Evolutionary conservation across 2,113 vertebrate genomes (phyloP).

Genomic region (Lates calcarifer): DNA sequence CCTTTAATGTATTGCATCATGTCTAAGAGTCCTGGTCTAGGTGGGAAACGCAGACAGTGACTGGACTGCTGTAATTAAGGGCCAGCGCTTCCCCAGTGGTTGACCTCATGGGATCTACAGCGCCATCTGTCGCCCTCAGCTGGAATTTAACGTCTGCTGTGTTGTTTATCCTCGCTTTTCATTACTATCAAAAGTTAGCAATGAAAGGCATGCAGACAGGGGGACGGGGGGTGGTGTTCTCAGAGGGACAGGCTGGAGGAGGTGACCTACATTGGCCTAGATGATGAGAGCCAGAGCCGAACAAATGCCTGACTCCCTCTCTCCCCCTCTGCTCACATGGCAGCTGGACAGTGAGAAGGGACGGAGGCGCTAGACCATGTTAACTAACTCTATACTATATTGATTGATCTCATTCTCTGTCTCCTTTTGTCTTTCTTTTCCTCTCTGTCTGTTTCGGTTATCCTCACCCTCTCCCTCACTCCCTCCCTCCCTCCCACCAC

Average conservation of each 20-base stretch:
- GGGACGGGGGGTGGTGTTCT: conserved; percentile 53
- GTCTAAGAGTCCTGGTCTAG: background rate
- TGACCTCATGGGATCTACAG: conserved; percentile 54
- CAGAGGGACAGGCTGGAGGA: conserved; percentile 63
- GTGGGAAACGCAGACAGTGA: conserved; percentile 29
- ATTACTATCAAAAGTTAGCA: conserved; percentile 75
- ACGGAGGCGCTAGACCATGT: conserved; percentile 38
- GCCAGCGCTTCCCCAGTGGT: conserved; percentile 14
- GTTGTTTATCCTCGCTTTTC: conserved; percentile 63
- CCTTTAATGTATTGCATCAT: conserved; percentile 11
- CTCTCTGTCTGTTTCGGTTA: conserved; percentile 19
- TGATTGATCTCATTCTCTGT: conserved; percentile 50
- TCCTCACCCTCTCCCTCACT: background rate
- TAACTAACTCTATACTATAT: conserved; percentile 34
- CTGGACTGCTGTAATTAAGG: conserved; percentile 43
- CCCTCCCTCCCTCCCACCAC: background rate
- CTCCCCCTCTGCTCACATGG: conserved; percentile 30
- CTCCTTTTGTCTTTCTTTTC: conserved; percentile 29
- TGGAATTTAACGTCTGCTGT: conserved; percentile 25
- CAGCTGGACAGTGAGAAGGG: conserved; percentile 39
- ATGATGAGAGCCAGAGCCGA: conserved; percentile 71
- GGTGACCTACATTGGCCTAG: conserved; percentile 76
- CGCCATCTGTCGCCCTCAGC: conserved; percentile 69
- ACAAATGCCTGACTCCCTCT: conserved; percentile 60
- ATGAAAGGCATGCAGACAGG: conserved; percentile 73